Conservation (phyloP, 1,140 invertebrate species). For the Cydia amplana region DNA sequence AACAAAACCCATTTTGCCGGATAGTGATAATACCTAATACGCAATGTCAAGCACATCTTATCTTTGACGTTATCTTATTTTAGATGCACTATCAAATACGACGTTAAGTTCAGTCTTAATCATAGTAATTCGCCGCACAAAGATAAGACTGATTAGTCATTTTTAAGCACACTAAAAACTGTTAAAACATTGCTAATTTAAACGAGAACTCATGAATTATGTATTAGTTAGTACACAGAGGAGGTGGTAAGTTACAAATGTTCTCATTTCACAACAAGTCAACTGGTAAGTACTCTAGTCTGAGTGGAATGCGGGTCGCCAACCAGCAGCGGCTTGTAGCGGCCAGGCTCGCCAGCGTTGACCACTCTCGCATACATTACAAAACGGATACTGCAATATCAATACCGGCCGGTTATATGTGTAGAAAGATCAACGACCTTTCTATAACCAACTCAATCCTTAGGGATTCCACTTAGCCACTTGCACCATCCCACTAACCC, state of each 20-base stretch:
- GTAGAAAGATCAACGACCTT: slow-evolving; percentile 45
- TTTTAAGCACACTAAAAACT: neutral
- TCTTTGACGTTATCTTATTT: slow-evolving; percentile 29
- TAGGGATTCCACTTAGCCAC: no score
- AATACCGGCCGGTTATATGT: slow-evolving; percentile 37
- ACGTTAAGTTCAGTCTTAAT: neutral
- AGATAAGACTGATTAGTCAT: slow-evolving; percentile 3
- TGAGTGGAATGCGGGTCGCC: slow-evolving; percentile 68
- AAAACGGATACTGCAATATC: slow-evolving; percentile 43
- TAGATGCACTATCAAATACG: slow-evolving; percentile 7
- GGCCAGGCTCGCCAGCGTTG: slow-evolving; percentile 70
- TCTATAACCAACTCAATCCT: slow-evolving; percentile 24
- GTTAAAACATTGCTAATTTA: neutral
- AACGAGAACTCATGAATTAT: slow-evolving; percentile 14
- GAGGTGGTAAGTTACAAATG: slow-evolving; percentile 48
- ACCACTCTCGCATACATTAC: slow-evolving; percentile 63
- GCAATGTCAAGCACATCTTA: slow-evolving; percentile 27
- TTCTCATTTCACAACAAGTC: slow-evolving; percentile 70
- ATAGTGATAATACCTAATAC: neutral
- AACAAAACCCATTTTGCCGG: neutral
- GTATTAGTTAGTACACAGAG: neutral
- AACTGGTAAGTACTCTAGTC: slow-evolving; percentile 38
- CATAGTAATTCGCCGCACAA: neutral
- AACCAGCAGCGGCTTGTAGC: slow-evolving; percentile 61
- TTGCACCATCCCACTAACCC: no score